A percentile compares a stretch with the other conserved stretches of the same genome.
phyloP scores from a whole-genome alignment of 2,797 vertebrate species.

The Lacerta bilineata region DNA sequence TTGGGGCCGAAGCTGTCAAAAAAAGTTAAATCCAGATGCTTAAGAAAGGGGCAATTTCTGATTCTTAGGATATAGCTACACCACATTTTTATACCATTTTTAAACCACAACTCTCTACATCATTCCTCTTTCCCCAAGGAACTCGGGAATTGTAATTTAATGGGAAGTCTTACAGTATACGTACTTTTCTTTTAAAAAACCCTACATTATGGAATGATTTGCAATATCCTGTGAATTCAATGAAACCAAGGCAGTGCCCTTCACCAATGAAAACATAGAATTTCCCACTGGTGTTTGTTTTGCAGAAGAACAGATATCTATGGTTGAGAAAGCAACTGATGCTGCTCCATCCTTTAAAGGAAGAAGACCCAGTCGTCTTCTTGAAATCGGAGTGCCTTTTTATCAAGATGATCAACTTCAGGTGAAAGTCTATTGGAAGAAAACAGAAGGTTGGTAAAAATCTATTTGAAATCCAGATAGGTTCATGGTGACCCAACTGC shows the following conservation, averaged over 20 bases:
- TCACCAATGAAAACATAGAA: constrained; percentile 11
- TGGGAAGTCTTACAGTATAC: not conserved
- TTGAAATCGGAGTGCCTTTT: constrained; percentile 93
- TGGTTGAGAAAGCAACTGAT: constrained; percentile 66
- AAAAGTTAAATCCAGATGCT: not conserved
- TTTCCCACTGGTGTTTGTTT: constrained; percentile 47
- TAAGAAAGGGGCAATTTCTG: not conserved
- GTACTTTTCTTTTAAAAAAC: not conserved
- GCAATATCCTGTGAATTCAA: not conserved
- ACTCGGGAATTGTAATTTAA: not conserved
- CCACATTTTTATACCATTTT: not conserved
- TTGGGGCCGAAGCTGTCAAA: not conserved
- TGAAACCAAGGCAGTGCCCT: not conserved
- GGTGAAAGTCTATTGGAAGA: constrained; percentile 96
- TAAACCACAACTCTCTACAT: not conserved
- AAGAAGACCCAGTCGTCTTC: constrained; percentile 82
- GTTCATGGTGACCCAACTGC: no score
- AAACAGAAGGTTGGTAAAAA: constrained; percentile 84
- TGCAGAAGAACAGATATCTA: constrained; percentile 75
- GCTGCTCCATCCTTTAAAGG: constrained; percentile 78
- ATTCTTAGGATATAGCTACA: not conserved
- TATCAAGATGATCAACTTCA: constrained; percentile 93
- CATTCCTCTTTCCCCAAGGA: not conserved
- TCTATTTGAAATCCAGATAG: not conserved
- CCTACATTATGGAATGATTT: not conserved